These are phyloP conservation scores for Syrmaticus mikado DNA, from an alignment of 2,113 vertebrate species.

Conservation along the genomic window DNA sequence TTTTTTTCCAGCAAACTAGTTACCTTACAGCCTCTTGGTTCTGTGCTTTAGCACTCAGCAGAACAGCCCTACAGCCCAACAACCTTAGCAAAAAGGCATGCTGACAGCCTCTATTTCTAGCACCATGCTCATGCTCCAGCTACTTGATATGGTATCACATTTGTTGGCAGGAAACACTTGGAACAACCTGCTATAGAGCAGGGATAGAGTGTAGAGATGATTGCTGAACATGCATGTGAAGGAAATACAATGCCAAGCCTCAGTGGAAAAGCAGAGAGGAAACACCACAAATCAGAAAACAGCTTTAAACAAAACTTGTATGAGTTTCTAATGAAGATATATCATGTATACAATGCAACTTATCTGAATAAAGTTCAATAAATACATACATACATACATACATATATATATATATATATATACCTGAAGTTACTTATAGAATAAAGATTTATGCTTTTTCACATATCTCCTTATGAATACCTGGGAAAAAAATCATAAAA, in stretches of 20 bases:
- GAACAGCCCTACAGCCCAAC: not conserved
- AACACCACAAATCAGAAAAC: not conserved
- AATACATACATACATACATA: too few relatives aligned
- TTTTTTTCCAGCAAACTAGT: not conserved
- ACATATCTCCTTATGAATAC: not conserved
- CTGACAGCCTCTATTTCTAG: not conserved
- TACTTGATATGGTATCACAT: not conserved
- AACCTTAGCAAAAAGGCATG: not conserved
- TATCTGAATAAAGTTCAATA: not conserved
- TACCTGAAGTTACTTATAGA: not conserved
- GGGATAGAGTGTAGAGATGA: not conserved
- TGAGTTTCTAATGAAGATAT: not conserved
- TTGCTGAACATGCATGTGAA: not conserved
- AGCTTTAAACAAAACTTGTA: not conserved
- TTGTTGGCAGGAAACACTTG: not conserved
- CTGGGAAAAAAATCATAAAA: not conserved
- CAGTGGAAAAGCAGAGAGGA: not conserved
- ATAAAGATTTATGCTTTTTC: not conserved
- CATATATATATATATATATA: too few relatives aligned
- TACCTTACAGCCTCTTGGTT: not conserved
- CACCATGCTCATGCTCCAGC: rapidly evolving
- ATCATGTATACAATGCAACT: not conserved
- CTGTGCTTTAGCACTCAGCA: not conserved
- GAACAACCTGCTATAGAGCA: not conserved
- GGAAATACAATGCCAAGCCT: not conserved